Evolutionary conservation across 2,888 invertebrate species (phyloP).

Genomic region (Apamea crenata): DNA sequence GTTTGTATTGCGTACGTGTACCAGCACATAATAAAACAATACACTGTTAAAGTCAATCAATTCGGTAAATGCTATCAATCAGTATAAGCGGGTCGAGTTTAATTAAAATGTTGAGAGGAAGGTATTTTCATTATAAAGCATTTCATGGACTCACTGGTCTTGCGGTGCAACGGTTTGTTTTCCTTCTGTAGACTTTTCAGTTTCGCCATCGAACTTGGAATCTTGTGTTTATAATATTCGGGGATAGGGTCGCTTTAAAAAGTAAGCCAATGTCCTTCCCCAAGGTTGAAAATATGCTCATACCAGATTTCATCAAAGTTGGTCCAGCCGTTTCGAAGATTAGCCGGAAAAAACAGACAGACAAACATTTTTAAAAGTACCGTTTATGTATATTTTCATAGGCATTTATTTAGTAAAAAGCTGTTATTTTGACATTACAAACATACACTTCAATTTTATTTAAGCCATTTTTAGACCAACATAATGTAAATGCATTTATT

Average conservation of each 20-base stretch:
- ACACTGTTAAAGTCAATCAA: constrained; percentile 25
- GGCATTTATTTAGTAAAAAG: too few relatives aligned
- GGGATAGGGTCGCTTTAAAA: background rate
- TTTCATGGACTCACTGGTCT: constrained; percentile 38
- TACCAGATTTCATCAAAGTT: too few relatives aligned
- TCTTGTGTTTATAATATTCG: background rate
- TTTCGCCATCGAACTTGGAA: background rate
- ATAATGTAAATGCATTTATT: too few relatives aligned
- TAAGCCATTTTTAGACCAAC: too few relatives aligned
- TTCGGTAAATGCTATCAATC: constrained; percentile 36
- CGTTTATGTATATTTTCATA: too few relatives aligned
- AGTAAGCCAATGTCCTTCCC: too few relatives aligned
- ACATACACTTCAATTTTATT: too few relatives aligned
- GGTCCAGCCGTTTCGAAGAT: too few relatives aligned
- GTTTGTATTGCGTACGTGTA: background rate
- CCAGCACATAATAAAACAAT: constrained; percentile 13
- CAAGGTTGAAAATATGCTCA: too few relatives aligned
- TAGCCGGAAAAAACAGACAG: too few relatives aligned
- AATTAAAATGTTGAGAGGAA: constrained; percentile 49
- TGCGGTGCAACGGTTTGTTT: constrained; percentile 29
- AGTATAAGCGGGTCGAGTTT: constrained; percentile 37
- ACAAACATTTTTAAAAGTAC: too few relatives aligned
- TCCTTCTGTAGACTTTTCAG: constrained; percentile 8
- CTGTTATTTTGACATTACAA: too few relatives aligned
- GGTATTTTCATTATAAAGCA: constrained; percentile 38